Conservation (phyloP, 2,888 invertebrate species). For the Stenotaenia linearis region DNA sequence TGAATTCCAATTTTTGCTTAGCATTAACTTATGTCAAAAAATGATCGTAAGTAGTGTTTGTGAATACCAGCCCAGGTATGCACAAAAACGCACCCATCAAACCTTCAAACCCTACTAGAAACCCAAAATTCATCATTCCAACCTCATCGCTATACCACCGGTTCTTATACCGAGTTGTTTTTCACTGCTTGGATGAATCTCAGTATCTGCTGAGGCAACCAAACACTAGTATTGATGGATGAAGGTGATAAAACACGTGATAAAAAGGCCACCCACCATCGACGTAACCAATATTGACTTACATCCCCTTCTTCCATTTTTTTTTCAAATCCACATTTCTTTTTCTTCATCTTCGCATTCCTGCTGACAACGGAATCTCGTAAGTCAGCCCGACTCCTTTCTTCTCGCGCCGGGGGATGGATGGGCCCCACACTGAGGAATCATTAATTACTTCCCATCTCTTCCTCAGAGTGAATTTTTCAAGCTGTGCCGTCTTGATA, state of each 20-base stretch:
- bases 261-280: neutral
- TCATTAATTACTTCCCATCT: neutral
- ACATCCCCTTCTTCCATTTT: neutral
- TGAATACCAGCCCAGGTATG: too few relatives aligned
- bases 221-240: neutral
- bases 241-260: neutral
- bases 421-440: neutral
- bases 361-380: neutral
- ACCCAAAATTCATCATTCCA: too few relatives aligned
- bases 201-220: neutral
- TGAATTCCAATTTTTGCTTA: too few relatives aligned
- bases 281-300: slow-evolving; percentile 2
- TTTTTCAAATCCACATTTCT: neutral
- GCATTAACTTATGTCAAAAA: too few relatives aligned
- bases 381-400: neutral
- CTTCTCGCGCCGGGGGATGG: neutral
- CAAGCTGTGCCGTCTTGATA: neutral
- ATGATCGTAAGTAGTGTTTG: too few relatives aligned
- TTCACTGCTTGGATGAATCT: neutral
- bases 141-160: too few relatives aligned
- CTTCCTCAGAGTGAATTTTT: neutral
- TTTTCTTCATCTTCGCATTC: neutral
- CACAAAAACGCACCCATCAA: too few relatives aligned
- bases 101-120: too few relatives aligned
- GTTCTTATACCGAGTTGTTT: too few relatives aligned